These are phyloP conservation scores for Cotesia glomerata DNA, from an alignment of 1,140 invertebrate species.

Conservation along the genomic window DNA sequence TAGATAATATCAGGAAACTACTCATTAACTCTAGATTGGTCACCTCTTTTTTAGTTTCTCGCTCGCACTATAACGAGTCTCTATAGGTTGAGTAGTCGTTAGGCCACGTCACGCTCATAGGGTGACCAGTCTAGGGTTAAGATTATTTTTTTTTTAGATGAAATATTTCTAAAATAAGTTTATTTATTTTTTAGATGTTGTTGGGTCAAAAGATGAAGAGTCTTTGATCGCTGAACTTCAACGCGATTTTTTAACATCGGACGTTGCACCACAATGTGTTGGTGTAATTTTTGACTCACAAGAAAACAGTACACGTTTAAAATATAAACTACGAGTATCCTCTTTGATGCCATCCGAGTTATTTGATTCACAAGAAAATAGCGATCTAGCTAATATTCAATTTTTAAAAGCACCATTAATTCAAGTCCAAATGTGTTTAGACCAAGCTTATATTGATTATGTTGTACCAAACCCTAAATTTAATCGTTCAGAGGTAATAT, in stretches of 20 bases:
- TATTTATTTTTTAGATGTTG: conserved; percentile 37
- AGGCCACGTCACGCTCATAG: too few relatives aligned
- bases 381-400: conserved; percentile 27
- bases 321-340: conserved; percentile 51
- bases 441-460: conserved; percentile 47
- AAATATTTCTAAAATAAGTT: background rate
- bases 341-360: conserved; percentile 41
- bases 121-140: too few relatives aligned
- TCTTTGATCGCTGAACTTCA: conserved; percentile 47
- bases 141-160: too few relatives aligned
- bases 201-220: conserved; percentile 48
- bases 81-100: too few relatives aligned
- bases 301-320: conserved; percentile 37
- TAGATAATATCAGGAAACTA: too few relatives aligned
- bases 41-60: too few relatives aligned
- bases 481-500: background rate
- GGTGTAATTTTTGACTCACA: conserved; percentile 50
- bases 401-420: conserved; percentile 39
- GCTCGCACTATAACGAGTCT: too few relatives aligned
- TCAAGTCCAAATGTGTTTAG: conserved; percentile 53
- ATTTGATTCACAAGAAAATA: conserved; percentile 37
- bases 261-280: conserved; percentile 28
- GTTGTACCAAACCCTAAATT: conserved; percentile 15
- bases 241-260: conserved; percentile 30
- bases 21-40: too few relatives aligned